phyloP scores from a whole-genome alignment of 2,797 vertebrate genomes.

The Argentina silus region DNA sequence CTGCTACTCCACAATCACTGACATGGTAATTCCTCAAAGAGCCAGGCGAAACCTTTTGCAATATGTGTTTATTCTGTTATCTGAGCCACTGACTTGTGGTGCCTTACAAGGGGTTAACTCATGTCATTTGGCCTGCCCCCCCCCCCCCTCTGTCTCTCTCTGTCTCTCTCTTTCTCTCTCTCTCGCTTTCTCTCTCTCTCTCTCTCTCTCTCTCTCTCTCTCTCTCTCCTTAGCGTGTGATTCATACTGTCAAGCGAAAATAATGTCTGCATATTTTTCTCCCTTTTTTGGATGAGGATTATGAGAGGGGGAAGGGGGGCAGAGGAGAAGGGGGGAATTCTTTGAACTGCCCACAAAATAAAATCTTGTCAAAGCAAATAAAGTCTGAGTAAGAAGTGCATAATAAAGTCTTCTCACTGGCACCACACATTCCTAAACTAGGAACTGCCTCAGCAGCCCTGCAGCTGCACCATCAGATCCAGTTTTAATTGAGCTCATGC shows the following conservation, averaged over 20 bases:
- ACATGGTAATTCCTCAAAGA: conserved; percentile 35
- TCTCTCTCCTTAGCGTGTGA: conserved; percentile 37
- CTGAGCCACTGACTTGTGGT: conserved; percentile 19
- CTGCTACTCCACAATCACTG: conserved; percentile 36
- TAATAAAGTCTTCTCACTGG: conserved; percentile 68
- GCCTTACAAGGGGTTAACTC: conserved; percentile 58
- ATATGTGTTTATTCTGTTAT: background rate
- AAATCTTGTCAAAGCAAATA: conserved; percentile 78
- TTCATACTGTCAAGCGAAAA: conserved; percentile 70
- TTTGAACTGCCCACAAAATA: conserved; percentile 70
- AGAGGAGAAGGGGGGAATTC: conserved; percentile 39
- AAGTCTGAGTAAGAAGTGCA: conserved; percentile 66
- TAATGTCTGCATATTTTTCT: conserved; percentile 69
- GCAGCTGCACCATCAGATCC: conserved; percentile 51
- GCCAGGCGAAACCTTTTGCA: conserved; percentile 4
- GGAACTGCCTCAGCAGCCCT: conserved; percentile 38
- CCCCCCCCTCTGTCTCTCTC: background rate
- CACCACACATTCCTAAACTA: conserved; percentile 47
- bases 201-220: conserved; percentile 5
- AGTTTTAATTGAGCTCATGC: conserved; percentile 72
- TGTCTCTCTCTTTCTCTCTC: background rate
- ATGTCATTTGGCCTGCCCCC: conserved; percentile 12
- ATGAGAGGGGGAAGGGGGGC: conserved; percentile 38
- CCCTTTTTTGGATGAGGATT: conserved; percentile 74
- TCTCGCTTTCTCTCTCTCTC: conserved; percentile 15